Base-by-base conservation (phyloP, 2,113 vertebrate species). In the Catagonus wagneri region DNA sequence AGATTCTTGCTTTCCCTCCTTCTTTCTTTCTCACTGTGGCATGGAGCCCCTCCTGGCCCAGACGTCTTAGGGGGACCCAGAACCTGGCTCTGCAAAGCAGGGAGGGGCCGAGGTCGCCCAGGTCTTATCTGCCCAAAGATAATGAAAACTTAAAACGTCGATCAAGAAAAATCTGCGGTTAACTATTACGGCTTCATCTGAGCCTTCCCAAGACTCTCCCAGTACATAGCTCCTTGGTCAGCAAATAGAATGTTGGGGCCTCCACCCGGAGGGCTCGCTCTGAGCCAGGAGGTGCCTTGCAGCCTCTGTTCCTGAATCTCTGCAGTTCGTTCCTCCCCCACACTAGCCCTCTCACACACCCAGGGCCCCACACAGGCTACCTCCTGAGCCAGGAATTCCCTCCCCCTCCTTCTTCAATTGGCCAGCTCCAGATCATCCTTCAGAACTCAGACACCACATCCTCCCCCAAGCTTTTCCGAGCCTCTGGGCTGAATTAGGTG, bases 371-470 rank as follows among this genome's bases (percentile, higher is more conserved):
- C 34, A 86, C 60, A 44, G 36, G 71, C 76, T 83, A 93, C 81
- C 88, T 90, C 61, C 91, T 94, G 72, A 90, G 58, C 44, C 78
- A 89, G 92, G 86, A 95, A 83, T 94, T 72, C 68, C 74, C 54
- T 91, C 83, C 69, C 34, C 61, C 11, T 8, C 58, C 36, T 52
- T 74, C 78, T 91, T 83, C 65, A 83, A 92, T 17, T 44, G 36
- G 52, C 34, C 14, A 0, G 79, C 69, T 89, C 60, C 71, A 83
- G 52, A 34, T 88, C 39, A 80, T 50, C 61, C 76, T 91, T 93
- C 56, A 81, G 69, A 96, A 85, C 14, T 84, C 85, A 95, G 29
- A 81, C 34, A 90, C 60, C 61, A 72, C 34, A 86, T 85, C 39
- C 44, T 86, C 56, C 86, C 56, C 9, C 23, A 94, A 81, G 52